Conservation (phyloP, 2,797 vertebrate genomes). For the Mastacembelus armatus region DNA sequence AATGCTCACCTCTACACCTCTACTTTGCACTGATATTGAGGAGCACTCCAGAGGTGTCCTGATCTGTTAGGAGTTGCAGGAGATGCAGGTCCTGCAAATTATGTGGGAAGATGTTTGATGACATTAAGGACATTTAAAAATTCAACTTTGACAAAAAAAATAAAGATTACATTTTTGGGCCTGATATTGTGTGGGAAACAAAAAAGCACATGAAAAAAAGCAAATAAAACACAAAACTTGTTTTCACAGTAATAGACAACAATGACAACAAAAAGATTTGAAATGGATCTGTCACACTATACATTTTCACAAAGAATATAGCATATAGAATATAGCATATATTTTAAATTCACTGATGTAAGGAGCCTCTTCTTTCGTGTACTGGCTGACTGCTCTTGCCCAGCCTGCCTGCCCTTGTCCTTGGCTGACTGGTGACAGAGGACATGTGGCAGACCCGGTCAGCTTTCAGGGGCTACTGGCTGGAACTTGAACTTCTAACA, state of each 20-base stretch:
- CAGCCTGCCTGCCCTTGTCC: constrained; percentile 65
- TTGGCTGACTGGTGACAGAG: constrained; percentile 77
- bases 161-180: too few relatives aligned
- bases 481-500: constrained; percentile 79
- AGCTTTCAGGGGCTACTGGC: constrained; percentile 80
- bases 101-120: not conserved
- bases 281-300: too few relatives aligned
- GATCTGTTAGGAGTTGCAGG: not conserved
- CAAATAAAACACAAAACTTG: too few relatives aligned
- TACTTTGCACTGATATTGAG: not conserved
- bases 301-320: too few relatives aligned
- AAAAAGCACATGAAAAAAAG: too few relatives aligned
- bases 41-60: not conserved
- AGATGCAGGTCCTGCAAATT: not conserved
- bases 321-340: too few relatives aligned
- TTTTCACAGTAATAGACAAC: too few relatives aligned
- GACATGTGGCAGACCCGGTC: constrained; percentile 74
- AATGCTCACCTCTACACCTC: too few relatives aligned
- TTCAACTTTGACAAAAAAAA: not conserved
- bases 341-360: constrained; percentile 16
- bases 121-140: not conserved
- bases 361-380: constrained; percentile 16
- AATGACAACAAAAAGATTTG: too few relatives aligned
- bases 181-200: too few relatives aligned
- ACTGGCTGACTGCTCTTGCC: constrained; percentile 25